Base-by-base conservation (phyloP, 2,797 vertebrate genomes). In the Cirrhinus mrigala region DNA sequence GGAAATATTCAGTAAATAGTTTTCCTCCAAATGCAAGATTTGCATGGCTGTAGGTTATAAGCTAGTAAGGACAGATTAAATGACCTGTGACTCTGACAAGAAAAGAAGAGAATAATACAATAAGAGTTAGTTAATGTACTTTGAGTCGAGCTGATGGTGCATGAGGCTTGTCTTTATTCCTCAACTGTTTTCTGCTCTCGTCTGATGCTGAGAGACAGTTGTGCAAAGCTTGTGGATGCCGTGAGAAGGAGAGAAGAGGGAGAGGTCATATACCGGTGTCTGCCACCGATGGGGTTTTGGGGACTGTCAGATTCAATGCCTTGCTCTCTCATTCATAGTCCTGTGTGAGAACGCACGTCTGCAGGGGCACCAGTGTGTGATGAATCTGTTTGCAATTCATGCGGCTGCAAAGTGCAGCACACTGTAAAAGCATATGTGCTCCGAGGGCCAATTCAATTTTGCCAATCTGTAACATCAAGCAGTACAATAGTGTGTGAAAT, bases 201-300 rank as follows among this genome's bases (percentile, higher is more conserved):
- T 27, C 79, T 85, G 48, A 88, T 87, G 79, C 82, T 79, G 18
- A 66, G 37, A 81, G 89, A 89, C 70, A 73, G 71, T 86, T 85
- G 46, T 80, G 80, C 69, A 56, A 62, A 86, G 82, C 82, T 88
- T 68, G 75, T 83, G 75, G 52, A 83, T 68, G 79, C 56, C 29
- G 29, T 50, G 46, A 79, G 56, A 75, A 58, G 56, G 79, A 68
- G 44, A 78, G 66, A 74, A 20, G 24, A 29, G 62, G 62, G 75
- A 76, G 76, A 83, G 80, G 64, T 81, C 58, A 76, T 68, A 46
- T 76, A 78, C 24, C 22, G 85, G 66, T 74, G 75, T 68, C 60
- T 73, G n/a, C 50, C 75, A 79, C 48, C 16, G 75, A 81, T 87
- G 37, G 46, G 66, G 48, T 29, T 84, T 70, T 71, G 69, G 29